Percentiles rank a stretch among this genome's conserved stretches.
Conservation (phyloP, 2,888 invertebrate genomes). For the Cataglyphis rosenhaueri region DNA sequence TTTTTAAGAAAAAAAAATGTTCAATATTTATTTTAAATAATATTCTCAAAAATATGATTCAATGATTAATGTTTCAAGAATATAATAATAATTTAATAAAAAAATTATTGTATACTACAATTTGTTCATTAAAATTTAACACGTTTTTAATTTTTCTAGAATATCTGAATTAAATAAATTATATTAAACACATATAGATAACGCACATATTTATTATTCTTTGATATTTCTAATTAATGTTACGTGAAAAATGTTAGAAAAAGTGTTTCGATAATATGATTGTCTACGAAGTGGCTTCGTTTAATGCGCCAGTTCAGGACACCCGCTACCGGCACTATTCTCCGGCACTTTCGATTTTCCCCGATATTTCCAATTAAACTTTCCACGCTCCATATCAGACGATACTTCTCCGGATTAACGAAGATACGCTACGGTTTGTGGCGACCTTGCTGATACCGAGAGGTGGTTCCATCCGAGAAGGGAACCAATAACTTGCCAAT, state of each 20-base stretch:
- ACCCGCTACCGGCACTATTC: constrained; percentile 68
- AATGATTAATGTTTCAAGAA: neutral
- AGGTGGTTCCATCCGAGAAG: constrained; percentile 64
- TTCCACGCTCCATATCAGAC: constrained; percentile 69
- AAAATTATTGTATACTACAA: neutral
- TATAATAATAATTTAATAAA: neutral
- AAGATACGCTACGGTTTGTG: constrained; percentile 71
- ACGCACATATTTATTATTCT: neutral
- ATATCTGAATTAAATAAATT: neutral
- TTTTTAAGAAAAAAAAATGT: neutral
- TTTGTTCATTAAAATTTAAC: neutral
- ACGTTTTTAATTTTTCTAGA: neutral
- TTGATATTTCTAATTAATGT: neutral
- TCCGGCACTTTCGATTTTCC: constrained; percentile 53
- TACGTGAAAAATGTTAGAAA: neutral
- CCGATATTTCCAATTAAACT: constrained; percentile 82
- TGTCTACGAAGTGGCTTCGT: constrained; percentile 34
- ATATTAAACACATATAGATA: neutral
- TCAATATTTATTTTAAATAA: neutral
- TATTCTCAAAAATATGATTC: neutral
- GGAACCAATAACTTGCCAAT: constrained; percentile 85
- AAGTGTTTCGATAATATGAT: constrained; percentile 54
- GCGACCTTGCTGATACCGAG: constrained; percentile 69
- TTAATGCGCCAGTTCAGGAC: constrained; percentile 64
- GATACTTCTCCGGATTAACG: constrained; percentile 80